Conservation (phyloP, 2,797 vertebrate species). For the Perodicticus potto region DNA sequence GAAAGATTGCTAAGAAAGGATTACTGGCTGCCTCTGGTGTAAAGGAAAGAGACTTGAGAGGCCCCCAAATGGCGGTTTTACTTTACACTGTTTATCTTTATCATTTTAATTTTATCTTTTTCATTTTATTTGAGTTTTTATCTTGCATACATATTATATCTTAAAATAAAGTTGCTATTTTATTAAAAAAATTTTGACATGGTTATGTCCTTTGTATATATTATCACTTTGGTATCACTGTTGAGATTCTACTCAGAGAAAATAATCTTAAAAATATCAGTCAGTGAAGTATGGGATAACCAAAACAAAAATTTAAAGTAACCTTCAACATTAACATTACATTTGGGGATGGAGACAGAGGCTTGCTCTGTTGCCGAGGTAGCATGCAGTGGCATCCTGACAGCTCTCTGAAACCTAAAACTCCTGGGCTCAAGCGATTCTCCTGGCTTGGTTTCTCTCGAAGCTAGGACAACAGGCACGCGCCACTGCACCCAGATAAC, state of each 20-base stretch:
- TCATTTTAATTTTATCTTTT: background rate
- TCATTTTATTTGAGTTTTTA: background rate
- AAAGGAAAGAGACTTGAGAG: background rate
- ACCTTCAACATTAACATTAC: background rate
- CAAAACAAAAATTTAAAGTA: conserved; percentile 8
- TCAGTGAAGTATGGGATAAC: background rate
- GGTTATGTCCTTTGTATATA: background rate
- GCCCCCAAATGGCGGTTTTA: background rate
- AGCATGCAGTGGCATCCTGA: no score
- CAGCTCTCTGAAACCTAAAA: no score
- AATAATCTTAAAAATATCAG: background rate
- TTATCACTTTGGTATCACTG: background rate
- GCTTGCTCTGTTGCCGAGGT: no score
- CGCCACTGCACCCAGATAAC: no score
- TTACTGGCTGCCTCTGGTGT: background rate
- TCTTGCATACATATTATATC: background rate
- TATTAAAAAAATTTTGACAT: background rate
- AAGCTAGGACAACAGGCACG: no score
- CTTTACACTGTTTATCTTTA: no score
- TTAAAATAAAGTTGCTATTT: conserved; percentile 16
- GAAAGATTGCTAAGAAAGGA: background rate
- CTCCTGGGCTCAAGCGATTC: no score
- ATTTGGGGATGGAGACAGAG: no score
- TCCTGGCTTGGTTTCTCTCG: no score
- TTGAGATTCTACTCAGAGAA: background rate